phyloP scores from a whole-genome alignment of 2,113 vertebrate genomes.

The Tragelaphus strepsiceros region DNA sequence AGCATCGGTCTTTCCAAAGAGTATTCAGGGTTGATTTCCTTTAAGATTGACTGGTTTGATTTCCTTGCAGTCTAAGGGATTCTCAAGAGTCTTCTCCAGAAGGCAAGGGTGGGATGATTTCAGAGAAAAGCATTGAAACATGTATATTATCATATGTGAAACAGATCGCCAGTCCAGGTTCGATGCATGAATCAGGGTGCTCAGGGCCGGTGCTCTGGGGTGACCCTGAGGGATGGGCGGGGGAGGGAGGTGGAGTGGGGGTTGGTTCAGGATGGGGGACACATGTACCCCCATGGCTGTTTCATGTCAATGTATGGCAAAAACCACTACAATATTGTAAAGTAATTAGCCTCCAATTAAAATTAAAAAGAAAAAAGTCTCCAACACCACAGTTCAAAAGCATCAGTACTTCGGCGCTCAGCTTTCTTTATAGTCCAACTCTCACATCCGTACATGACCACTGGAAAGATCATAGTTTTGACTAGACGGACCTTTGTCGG shows the following conservation, averaged over 20 bases:
- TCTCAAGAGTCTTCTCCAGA: not conserved
- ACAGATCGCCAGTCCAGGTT: too few relatives aligned
- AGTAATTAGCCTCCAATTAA: not conserved
- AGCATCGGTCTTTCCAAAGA: not conserved
- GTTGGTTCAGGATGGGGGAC: not conserved
- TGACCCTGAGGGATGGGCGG: not conserved
- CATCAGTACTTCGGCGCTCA: not conserved
- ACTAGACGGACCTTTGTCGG: not conserved
- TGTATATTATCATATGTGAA: too few relatives aligned
- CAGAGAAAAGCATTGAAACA: not conserved
- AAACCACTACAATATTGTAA: not conserved
- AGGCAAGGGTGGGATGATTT: not conserved
- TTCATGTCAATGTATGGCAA: not conserved
- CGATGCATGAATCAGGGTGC: too few relatives aligned
- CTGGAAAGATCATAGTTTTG: not conserved
- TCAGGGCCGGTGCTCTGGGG: too few relatives aligned
- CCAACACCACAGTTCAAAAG: not conserved
- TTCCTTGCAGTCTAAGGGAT: not conserved
- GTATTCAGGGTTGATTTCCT: not conserved
- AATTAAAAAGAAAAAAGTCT: not conserved
- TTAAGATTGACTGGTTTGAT: not conserved
- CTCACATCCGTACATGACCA: not conserved
- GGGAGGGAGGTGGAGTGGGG: too few relatives aligned
- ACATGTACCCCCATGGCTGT: not conserved
- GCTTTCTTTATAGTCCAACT: not conserved